Evolutionary conservation across 2,888 invertebrate genomes (phyloP).

Genomic region (Hymenopus coronatus): DNA sequence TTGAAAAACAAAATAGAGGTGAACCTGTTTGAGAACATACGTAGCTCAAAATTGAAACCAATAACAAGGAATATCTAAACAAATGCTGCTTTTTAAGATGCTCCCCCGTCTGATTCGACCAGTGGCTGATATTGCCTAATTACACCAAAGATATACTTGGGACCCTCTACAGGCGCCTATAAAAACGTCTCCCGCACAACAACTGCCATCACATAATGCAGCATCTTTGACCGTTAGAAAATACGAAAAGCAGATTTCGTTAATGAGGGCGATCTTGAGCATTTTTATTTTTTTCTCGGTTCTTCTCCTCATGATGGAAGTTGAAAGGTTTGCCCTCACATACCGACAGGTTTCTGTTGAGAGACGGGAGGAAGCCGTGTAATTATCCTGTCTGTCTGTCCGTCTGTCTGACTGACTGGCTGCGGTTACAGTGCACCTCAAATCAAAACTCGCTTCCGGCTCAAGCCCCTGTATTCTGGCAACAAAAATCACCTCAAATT

Average conservation of each 20-base stretch:
- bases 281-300: background rate
- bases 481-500: no score
- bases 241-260: background rate
- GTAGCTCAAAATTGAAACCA: no score
- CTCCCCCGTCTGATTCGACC: no score
- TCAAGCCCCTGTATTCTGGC: no score
- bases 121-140: no score
- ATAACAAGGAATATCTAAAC: no score
- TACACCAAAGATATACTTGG: no score
- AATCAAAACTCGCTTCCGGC: slow-evolving; percentile 11
- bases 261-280: background rate
- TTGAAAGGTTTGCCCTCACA: slow-evolving; percentile 17
- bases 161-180: background rate
- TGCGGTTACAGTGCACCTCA: background rate
- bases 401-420: slow-evolving; percentile 7
- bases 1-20: no score
- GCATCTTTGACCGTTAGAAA: background rate
- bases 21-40: no score
- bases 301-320: background rate
- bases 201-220: no score
- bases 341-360: slow-evolving; percentile 38
- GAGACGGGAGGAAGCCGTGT: slow-evolving; percentile 38
- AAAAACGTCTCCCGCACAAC: background rate
- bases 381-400: slow-evolving; percentile 39
- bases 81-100: no score